Conservation (phyloP, 92 coral and sea anemone genomes). For the Parazoanthus swiftii region DNA sequence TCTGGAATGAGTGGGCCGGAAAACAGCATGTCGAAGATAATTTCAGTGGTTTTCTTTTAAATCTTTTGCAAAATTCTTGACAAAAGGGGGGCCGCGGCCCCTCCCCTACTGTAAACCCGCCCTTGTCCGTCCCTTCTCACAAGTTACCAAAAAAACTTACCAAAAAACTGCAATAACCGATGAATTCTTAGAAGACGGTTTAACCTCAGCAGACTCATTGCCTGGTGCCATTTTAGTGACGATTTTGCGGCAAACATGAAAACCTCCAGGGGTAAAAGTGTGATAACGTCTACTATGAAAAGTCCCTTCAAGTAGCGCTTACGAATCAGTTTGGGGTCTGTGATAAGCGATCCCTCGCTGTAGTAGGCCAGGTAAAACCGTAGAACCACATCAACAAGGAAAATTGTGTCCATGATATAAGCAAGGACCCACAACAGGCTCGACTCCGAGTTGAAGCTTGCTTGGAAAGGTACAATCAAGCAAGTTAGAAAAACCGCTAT, state of each 20-base stretch:
- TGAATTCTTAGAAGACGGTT: constrained; percentile 71
- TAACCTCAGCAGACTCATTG: constrained; percentile 62
- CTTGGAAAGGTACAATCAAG: constrained; percentile 76
- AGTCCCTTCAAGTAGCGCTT: constrained; percentile 63
- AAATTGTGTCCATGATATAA: constrained; percentile 63
- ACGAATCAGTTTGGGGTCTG: constrained; percentile 57
- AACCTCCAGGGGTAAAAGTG: constrained; percentile 68
- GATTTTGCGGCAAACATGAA: constrained; percentile 45
- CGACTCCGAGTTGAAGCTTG: constrained; percentile 61
- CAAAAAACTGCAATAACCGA: constrained; percentile 64
- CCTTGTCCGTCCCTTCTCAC: background rate
- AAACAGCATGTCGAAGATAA: too few species aligned
- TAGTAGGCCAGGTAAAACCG: constrained; percentile 68
- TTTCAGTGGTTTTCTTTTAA: too few species aligned
- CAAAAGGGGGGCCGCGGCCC: too few species aligned
- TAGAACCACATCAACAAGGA: constrained; percentile 61
- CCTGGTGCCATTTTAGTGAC: constrained; percentile 55
- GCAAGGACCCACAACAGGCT: constrained; percentile 55
- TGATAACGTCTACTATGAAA: constrained; percentile 59
- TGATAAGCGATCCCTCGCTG: constrained; percentile 71
- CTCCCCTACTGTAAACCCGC: too few species aligned
- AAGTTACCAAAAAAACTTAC: constrained; percentile 46
- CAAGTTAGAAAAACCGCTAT: constrained; percentile 60
- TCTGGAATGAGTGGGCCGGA: too few species aligned
- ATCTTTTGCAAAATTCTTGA: too few species aligned